A percentile compares a stretch with the other conserved stretches of the same genome.
phyloP scores from a whole-genome alignment of 2,113 vertebrate species.

The Zosterops pallidus region DNA sequence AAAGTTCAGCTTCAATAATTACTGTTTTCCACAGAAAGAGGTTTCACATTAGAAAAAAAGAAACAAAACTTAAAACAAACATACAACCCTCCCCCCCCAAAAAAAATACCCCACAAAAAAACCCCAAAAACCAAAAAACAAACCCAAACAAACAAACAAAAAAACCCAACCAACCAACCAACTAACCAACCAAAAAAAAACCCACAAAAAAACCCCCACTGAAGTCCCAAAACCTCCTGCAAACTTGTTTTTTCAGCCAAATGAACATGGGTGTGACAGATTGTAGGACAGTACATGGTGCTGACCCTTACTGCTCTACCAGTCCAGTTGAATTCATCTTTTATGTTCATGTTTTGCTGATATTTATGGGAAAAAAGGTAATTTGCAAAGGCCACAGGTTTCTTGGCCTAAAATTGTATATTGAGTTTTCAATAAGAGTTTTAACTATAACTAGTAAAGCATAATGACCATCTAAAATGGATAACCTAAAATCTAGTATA shows the following conservation, averaged over 20 bases:
- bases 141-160: neutral
- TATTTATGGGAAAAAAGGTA: neutral
- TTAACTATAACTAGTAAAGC: neutral
- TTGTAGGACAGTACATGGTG: neutral
- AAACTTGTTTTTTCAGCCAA: neutral
- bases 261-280: neutral
- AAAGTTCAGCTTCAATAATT: slow-evolving; percentile 2
- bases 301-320: neutral
- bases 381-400: neutral
- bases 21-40: neutral
- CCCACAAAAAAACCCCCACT: neutral
- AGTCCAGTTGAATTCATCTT: neutral
- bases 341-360: neutral
- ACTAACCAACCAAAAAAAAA: neutral
- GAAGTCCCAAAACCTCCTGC: neutral
- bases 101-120: neutral
- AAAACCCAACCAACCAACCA: too few relatives aligned
- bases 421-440: neutral
- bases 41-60: neutral
- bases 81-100: neutral
- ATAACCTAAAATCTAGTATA: slow-evolving; percentile 27
- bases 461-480: neutral
- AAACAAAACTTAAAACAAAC: neutral
- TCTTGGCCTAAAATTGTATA: neutral
- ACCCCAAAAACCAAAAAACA: neutral